phyloP scores from a whole-genome alignment of 53 echinoderm and acorn worm genomes.

The Echinometra lucunter region DNA sequence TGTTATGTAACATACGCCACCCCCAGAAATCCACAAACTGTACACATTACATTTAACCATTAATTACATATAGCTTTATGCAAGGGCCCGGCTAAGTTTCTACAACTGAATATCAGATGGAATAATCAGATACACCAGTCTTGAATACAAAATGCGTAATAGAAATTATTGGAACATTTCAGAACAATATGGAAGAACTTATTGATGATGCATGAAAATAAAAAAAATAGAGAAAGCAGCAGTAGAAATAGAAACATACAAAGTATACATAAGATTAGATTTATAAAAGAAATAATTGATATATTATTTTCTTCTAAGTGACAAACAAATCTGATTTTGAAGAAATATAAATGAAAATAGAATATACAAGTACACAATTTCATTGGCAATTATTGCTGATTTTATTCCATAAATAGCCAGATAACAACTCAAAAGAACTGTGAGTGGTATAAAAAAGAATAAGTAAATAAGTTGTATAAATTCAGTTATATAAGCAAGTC shows the following conservation, averaged over 20 bases:
- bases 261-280: too few species aligned
- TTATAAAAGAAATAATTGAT: neutral
- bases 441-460: neutral
- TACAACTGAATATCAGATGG: neutral
- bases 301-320: neutral
- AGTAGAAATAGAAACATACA: neutral
- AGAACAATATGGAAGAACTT: conserved; percentile 7
- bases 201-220: neutral
- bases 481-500: too few species aligned
- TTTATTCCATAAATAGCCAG: neutral
- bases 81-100: neutral
- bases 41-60: too few species aligned
- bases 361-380: neutral
- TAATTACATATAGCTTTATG: neutral
- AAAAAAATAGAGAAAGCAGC: neutral
- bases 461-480: too few species aligned
- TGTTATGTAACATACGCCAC: too few species aligned
- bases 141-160: conserved; percentile 24
- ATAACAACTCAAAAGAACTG: neutral
- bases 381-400: neutral
- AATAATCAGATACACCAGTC: neutral
- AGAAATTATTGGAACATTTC: conserved; percentile 1
- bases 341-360: neutral
- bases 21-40: too few species aligned
- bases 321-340: neutral